These are phyloP conservation scores for Criorhina ranunculi DNA, from an alignment of 2,888 invertebrate genomes.

Conservation along the genomic window DNA sequence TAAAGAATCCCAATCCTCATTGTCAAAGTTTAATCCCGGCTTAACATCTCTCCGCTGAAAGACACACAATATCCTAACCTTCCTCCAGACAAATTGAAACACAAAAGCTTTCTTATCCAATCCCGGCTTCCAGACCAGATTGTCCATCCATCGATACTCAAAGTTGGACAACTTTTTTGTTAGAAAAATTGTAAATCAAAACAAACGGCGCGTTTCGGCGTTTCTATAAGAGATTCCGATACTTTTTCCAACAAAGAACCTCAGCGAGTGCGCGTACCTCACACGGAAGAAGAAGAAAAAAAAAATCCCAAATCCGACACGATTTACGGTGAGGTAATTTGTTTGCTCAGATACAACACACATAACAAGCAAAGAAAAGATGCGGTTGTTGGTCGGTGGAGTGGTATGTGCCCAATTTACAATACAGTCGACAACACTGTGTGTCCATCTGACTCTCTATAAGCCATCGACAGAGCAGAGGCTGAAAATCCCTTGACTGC, in stretches of 20 bases:
- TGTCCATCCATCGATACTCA: slow-evolving; percentile 19
- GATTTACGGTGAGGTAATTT: slow-evolving; percentile 70
- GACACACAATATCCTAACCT: slow-evolving; percentile 19
- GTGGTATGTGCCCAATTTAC: slow-evolving; percentile 66
- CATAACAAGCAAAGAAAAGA: slow-evolving; percentile 37
- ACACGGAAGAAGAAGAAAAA: slow-evolving; percentile 3
- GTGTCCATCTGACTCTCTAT: not conserved
- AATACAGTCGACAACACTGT: slow-evolving; percentile 5
- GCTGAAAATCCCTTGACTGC: not conserved
- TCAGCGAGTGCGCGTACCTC: slow-evolving; percentile 25
- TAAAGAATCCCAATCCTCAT: not conserved
- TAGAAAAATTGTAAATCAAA: slow-evolving; percentile 65
- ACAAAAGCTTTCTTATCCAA: slow-evolving; percentile 49
- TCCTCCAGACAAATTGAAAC: slow-evolving; percentile 39
- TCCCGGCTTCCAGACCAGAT: slow-evolving; percentile 22
- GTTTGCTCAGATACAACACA: slow-evolving; percentile 68
- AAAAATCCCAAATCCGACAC: slow-evolving; percentile 14
- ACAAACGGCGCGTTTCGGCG: slow-evolving; percentile 58
- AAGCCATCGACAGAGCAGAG: slow-evolving; percentile 35
- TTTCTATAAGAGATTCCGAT: slow-evolving; percentile 52
- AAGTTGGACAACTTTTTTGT: slow-evolving; percentile 27
- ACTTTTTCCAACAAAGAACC: slow-evolving; percentile 43
- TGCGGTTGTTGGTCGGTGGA: slow-evolving; percentile 61
- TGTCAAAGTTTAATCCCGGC: slow-evolving; percentile 13
- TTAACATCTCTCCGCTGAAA: slow-evolving; percentile 41